Conservation (phyloP, 2,888 invertebrate species). For the Zootermopsis nevadensis region DNA sequence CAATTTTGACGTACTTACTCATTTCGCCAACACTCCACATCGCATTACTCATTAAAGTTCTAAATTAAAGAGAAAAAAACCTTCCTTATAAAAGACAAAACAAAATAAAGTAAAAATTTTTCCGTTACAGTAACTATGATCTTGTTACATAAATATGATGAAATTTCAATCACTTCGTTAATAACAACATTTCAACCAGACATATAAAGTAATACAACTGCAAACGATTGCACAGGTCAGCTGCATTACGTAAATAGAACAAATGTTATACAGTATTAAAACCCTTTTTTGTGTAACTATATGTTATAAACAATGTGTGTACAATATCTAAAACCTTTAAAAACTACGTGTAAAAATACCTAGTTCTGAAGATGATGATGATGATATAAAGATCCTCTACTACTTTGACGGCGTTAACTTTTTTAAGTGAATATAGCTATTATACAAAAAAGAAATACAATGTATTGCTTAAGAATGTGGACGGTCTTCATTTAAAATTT, state of each 20-base stretch:
- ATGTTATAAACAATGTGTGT: constrained; percentile 42
- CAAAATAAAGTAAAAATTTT: not conserved
- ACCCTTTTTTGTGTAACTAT: constrained; percentile 32
- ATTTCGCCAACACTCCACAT: not conserved
- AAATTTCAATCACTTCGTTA: constrained; percentile 29
- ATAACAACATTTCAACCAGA: constrained; percentile 37
- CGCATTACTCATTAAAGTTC: not conserved
- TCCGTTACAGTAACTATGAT: not conserved
- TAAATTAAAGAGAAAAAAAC: not conserved
- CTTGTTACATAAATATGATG: constrained; percentile 28
- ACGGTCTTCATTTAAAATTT: constrained; percentile 44
- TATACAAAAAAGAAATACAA: constrained; percentile 27
- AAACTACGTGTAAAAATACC: constrained; percentile 38
- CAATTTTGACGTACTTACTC: not conserved
- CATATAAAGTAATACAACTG: constrained; percentile 27
- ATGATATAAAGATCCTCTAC: constrained; percentile 26
- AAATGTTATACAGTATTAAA: constrained; percentile 26
- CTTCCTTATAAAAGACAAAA: not conserved
- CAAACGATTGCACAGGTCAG: constrained; percentile 9
- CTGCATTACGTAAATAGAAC: constrained; percentile 5
- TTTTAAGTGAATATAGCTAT: constrained; percentile 33
- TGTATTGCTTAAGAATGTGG: constrained; percentile 48
- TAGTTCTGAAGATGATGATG: constrained; percentile 22
- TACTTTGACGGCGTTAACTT: constrained; percentile 34
- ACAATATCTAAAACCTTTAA: constrained; percentile 27